Conservation (phyloP, 2,888 invertebrate species). For the Margaritifera margaritifera region DNA sequence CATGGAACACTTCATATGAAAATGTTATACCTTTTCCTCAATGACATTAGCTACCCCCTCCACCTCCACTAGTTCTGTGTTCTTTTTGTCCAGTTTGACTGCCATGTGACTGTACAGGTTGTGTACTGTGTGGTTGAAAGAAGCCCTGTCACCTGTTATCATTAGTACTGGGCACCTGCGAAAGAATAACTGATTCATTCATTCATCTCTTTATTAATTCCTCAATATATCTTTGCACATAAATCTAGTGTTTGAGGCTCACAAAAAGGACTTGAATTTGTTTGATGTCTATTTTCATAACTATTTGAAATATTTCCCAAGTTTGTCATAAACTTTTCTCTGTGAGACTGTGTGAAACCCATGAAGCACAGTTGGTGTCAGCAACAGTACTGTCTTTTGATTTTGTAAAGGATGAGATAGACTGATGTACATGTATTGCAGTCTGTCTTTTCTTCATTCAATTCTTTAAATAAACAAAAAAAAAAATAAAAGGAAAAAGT, state of each 20-base stretch:
- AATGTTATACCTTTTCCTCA: conserved; percentile 83
- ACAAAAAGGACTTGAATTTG: background rate
- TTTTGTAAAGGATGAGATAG: no score
- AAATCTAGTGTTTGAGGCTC: background rate
- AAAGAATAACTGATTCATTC: background rate
- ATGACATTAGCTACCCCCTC: conserved; percentile 91
- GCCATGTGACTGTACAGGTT: conserved; percentile 61
- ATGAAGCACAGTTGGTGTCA: no score
- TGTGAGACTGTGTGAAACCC: no score
- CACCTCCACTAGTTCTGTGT: conserved; percentile 87
- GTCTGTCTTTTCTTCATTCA: no score
- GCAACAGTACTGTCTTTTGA: no score
- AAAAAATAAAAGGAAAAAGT: no score
- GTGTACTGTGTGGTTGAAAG: conserved; percentile 85
- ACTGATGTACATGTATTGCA: no score
- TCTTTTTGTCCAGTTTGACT: conserved; percentile 80
- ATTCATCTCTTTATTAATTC: background rate
- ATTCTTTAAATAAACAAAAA: no score
- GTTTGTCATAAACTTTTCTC: no score
- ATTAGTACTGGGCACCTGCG: conserved; percentile 76
- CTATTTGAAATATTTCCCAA: no score
- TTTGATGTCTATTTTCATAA: background rate
- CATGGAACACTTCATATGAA: no score
- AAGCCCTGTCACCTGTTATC: conserved; percentile 79
- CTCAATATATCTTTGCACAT: background rate